Evolutionary conservation across 2,797 vertebrate genomes (phyloP).

Genomic region (Aviceda cuculoides): DNA sequence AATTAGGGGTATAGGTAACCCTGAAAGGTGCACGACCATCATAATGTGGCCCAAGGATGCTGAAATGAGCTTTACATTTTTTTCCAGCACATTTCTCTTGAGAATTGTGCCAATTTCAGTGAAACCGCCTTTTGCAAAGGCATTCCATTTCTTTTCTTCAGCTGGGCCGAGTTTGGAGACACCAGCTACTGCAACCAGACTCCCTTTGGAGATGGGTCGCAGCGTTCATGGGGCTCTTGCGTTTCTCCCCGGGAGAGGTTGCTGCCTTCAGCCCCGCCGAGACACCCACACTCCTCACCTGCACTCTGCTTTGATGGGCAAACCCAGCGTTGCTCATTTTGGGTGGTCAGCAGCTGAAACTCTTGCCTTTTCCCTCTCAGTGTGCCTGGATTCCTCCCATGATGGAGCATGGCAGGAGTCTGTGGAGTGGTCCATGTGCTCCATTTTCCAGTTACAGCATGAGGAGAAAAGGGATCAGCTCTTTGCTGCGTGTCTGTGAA

Average conservation of each 20-base stretch:
- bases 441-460: fast-evolving
- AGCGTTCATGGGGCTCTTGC: fast-evolving
- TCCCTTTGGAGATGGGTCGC: background rate
- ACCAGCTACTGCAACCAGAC: background rate
- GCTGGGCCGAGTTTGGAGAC: background rate
- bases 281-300: background rate
- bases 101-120: fast-evolving
- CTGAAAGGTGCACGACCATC: background rate
- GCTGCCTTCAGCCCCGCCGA: background rate
- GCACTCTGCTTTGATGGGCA: background rate
- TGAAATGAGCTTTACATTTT: background rate
- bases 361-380: background rate
- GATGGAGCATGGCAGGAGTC: background rate
- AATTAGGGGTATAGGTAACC: background rate
- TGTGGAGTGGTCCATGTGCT: background rate
- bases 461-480: background rate
- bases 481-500: background rate
- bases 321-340: background rate
- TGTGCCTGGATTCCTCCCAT: background rate
- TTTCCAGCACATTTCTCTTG: background rate
- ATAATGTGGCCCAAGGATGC: fast-evolving
- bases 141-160: background rate
- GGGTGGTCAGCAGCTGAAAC: background rate
- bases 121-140: background rate
- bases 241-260: background rate